A percentile compares a stretch with the other conserved stretches of the same genome.
phyloP scores from a whole-genome alignment of 2,888 invertebrate species.

The Epiblema foenella region DNA sequence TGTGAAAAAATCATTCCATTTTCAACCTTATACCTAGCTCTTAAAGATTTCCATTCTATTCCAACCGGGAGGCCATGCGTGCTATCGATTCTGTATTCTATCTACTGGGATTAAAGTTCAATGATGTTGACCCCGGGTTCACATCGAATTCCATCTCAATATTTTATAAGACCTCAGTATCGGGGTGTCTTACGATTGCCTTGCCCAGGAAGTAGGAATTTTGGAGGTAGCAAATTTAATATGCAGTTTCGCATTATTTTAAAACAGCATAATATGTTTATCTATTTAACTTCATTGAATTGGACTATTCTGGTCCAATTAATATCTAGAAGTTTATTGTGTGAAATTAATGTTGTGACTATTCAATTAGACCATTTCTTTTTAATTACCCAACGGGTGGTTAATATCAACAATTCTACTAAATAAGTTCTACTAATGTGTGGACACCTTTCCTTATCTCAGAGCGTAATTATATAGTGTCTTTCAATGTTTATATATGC shows the following conservation, averaged over 20 bases:
- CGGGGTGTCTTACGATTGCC: slow-evolving; percentile 50
- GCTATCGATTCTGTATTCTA: slow-evolving; percentile 36
- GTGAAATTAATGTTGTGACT: too few species aligned
- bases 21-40: slow-evolving; percentile 12
- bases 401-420: too few species aligned
- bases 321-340: neutral
- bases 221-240: slow-evolving; percentile 21
- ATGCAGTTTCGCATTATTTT: neutral
- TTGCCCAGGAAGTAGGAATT: slow-evolving; percentile 42
- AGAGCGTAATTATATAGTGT: neutral
- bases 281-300: neutral
- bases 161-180: slow-evolving; percentile 60
- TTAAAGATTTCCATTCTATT: slow-evolving; percentile 1
- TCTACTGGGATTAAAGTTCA: slow-evolving; percentile 25
- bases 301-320: neutral
- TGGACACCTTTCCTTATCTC: too few species aligned
- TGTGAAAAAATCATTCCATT: neutral
- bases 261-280: neutral
- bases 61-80: neutral
- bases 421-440: too few species aligned
- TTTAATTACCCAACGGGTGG: too few species aligned
- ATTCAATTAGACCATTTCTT: too few species aligned
- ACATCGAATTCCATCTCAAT: slow-evolving; percentile 58
- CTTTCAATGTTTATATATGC: neutral
- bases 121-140: slow-evolving; percentile 15